Conservation (phyloP, 2,113 vertebrate species). For the Xiphophorus hellerii region DNA sequence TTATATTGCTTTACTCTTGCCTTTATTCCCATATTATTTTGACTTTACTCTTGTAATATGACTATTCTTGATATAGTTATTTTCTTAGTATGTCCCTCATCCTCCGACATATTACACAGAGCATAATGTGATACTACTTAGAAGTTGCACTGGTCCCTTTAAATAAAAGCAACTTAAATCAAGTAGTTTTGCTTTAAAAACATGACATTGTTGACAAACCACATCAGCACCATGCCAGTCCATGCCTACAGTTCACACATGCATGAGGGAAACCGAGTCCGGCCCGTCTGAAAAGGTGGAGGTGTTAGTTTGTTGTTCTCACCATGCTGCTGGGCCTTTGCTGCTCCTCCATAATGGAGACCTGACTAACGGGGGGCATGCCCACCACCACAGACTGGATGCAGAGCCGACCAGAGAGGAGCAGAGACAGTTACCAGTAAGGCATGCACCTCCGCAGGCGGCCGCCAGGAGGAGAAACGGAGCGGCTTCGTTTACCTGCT, state of each 20-base stretch:
- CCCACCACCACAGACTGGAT: conserved; percentile 83
- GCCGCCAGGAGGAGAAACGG: conserved; percentile 8
- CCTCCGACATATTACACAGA: not conserved
- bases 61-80: too few species aligned
- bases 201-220: not conserved
- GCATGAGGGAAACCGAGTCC: conserved; percentile 1
- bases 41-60: too few species aligned
- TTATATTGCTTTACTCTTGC: too few species aligned
- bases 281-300: not conserved
- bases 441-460: conserved; percentile 62
- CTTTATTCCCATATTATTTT: too few species aligned
- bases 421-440: conserved; percentile 52
- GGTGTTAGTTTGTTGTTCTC: conserved; percentile 63
- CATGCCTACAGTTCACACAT: not conserved
- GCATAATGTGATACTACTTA: not conserved
- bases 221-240: not conserved
- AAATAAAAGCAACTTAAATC: not conserved
- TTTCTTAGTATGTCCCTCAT: too few species aligned
- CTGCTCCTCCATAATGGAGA: conserved; percentile 89
- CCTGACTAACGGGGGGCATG: conserved; percentile 83
- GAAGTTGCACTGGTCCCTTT: not conserved
- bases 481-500: conserved; percentile 76
- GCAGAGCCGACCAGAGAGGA: conserved; percentile 7
- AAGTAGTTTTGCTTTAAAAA: too few species aligned
- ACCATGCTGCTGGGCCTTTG: conserved; percentile 90